Conservation (phyloP, 2,113 vertebrate species). For the Sinocyclocheilus anophthalmus region DNA sequence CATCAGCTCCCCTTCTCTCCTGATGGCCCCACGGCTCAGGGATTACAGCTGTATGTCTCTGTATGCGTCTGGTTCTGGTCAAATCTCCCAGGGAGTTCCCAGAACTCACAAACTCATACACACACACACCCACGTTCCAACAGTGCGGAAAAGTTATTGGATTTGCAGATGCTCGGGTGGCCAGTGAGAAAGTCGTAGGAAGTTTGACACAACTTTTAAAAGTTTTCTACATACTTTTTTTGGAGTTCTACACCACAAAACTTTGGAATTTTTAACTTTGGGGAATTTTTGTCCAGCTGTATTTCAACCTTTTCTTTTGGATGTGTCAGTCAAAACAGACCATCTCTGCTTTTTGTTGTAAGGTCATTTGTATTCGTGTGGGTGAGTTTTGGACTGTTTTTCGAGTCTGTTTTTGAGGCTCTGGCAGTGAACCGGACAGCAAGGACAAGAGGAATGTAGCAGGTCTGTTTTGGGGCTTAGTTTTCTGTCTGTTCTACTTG, state of each 20-base stretch:
- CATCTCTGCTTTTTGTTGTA: neutral
- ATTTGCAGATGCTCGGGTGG: neutral
- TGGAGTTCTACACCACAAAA: neutral
- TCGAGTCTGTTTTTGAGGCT: neutral
- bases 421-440: neutral
- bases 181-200: neutral
- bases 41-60: conserved; percentile 47
- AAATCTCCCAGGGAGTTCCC: conserved; percentile 70
- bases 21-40: conserved; percentile 45
- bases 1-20: conserved; percentile 43
- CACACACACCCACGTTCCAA: conserved; percentile 59
- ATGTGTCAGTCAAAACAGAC: conserved; percentile 7
- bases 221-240: conserved; percentile 23
- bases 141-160: conserved; percentile 31
- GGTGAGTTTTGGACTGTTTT: conserved; percentile 11
- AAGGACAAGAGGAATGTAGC: conserved; percentile 62
- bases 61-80: conserved; percentile 42
- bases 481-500: conserved; percentile 24
- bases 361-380: conserved; percentile 17
- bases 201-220: conserved; percentile 21
- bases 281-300: neutral
- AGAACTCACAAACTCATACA: conserved; percentile 61
- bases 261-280: neutral
- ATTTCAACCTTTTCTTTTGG: conserved; percentile 15
- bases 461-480: conserved; percentile 44